A percentile compares a stretch with the other conserved stretches of the same genome.
Conservation (phyloP, 1,140 invertebrate genomes). For the Solenopsis fugax region DNA sequence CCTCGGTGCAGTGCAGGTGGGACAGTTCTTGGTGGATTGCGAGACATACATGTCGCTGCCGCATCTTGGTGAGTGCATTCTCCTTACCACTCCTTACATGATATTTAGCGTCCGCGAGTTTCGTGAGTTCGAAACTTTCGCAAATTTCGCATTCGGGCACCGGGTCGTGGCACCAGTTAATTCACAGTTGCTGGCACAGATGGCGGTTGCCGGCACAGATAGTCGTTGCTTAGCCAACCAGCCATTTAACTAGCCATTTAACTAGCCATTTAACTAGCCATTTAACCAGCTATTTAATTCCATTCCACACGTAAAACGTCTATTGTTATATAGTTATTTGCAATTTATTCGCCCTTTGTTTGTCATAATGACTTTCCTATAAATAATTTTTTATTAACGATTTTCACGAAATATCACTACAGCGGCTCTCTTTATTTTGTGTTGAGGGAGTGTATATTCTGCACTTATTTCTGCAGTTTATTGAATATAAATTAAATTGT, state of each 20-base stretch:
- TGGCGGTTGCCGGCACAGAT: constrained; percentile 9
- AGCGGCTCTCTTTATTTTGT: too few relatives aligned
- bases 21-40: constrained; percentile 97
- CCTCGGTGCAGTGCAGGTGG: constrained; percentile 94
- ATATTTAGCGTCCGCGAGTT: constrained; percentile 27
- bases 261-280: not conserved
- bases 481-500: too few relatives aligned
- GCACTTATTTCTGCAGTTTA: too few relatives aligned
- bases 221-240: too few relatives aligned
- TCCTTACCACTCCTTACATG: constrained; percentile 15
- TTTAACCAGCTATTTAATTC: not conserved
- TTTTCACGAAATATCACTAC: too few relatives aligned
- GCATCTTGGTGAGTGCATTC: constrained; percentile 88
- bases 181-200: constrained; percentile 13
- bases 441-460: too few relatives aligned
- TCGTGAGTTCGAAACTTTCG: not conserved
- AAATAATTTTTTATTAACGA: not conserved
- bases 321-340: not conserved
- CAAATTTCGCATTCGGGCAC: not conserved
- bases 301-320: not conserved
- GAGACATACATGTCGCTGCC: constrained; percentile 96
- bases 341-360: not conserved
- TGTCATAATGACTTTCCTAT: not conserved
- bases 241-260: not conserved
- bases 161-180: not conserved